Evolutionary conservation across 2,888 invertebrate species (phyloP).

Genomic region (Exocentrus adspersus): DNA sequence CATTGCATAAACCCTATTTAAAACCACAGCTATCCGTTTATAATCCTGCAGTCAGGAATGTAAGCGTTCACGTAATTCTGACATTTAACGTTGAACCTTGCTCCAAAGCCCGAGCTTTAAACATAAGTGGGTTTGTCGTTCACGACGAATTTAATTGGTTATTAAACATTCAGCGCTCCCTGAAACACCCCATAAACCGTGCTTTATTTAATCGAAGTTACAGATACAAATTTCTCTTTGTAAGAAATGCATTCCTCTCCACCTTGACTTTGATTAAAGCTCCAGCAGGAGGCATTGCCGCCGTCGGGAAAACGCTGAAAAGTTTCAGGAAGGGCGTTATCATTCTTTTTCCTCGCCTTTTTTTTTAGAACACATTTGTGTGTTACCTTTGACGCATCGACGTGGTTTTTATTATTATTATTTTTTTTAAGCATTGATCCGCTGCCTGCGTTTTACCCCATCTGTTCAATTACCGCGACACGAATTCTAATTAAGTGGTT

Average conservation of each 20-base stretch:
- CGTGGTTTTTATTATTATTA: not conserved
- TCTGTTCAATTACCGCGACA: conserved; percentile 15
- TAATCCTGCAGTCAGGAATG: not conserved
- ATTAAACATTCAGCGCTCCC: not conserved
- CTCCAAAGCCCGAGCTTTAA: not conserved
- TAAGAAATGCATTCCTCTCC: not conserved
- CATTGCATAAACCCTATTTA: not conserved
- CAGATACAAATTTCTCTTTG: not conserved
- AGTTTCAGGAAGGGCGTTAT: not conserved
- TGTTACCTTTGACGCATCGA: not conserved
- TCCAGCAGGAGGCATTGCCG: too few relatives aligned
- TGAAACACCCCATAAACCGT: not conserved
- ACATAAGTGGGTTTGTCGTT: not conserved
- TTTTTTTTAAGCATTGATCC: too few relatives aligned
- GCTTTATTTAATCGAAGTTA: not conserved
- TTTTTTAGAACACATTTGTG: too few relatives aligned
- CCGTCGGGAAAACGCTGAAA: not conserved
- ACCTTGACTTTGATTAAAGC: too few relatives aligned
- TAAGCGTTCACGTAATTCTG: not conserved
- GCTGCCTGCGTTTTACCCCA: not conserved
- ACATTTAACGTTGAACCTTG: not conserved
- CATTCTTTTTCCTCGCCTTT: too few relatives aligned
- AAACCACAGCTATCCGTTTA: not conserved
- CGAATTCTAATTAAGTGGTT: conserved; percentile 18
- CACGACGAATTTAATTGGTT: not conserved